Percentiles rank a stretch among this genome's conserved stretches.
These are phyloP conservation scores for Morinoia aosen DNA, from an alignment of 2,888 invertebrate genomes.

Conservation along the genomic window DNA sequence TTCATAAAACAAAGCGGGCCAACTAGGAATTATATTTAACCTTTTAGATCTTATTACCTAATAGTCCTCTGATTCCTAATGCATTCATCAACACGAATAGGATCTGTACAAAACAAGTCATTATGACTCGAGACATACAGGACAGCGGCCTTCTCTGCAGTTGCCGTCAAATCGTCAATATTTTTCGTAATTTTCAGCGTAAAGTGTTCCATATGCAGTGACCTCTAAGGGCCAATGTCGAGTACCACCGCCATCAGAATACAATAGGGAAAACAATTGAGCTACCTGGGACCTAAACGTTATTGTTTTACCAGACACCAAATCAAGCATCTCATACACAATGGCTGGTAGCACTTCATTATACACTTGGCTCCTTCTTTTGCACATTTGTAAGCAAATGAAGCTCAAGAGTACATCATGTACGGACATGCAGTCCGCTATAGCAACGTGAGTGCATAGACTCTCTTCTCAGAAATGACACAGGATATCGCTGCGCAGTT, in stretches of 20 bases:
- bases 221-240: constrained; percentile 47
- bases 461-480: neutral
- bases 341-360: constrained; percentile 47
- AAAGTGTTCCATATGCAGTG: constrained; percentile 39
- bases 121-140: neutral
- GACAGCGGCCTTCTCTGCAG: constrained; percentile 4
- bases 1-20: neutral
- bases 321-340: constrained; percentile 35
- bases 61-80: neutral
- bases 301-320: constrained; percentile 22
- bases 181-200: neutral
- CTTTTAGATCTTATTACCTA: neutral
- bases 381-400: constrained; percentile 47
- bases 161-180: neutral
- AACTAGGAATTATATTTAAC: neutral
- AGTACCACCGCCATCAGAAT: constrained; percentile 29
- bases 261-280: constrained; percentile 48
- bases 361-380: constrained; percentile 27
- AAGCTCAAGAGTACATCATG: constrained; percentile 11
- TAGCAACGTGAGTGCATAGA: neutral
- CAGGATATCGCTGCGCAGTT: neutral
- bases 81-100: neutral
- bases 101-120: neutral
- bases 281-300: constrained; percentile 42
- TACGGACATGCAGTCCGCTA: neutral